Percentiles rank a stretch among this genome's conserved stretches.
Evolutionary conservation across 2,797 vertebrate genomes (phyloP).

Genomic region (Pseudochirops corinnae): DNA sequence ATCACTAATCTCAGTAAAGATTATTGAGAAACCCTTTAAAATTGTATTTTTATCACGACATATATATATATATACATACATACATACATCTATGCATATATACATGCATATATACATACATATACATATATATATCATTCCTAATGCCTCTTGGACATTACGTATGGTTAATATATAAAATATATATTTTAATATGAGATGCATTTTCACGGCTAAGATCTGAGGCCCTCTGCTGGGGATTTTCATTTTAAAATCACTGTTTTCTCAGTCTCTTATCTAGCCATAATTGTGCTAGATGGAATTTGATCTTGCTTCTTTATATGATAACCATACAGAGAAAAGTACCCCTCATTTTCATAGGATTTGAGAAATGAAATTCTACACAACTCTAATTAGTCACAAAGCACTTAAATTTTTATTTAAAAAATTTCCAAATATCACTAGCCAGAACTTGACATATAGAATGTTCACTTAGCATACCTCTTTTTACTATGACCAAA

Average conservation of each 20-base stretch:
- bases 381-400: neutral
- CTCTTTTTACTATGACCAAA: constrained; percentile 12
- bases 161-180: neutral
- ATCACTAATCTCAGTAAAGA: neutral
- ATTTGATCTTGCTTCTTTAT: constrained; percentile 39
- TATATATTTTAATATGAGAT: neutral
- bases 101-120: no score
- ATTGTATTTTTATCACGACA: neutral
- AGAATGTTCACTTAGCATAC: neutral
- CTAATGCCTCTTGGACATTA: neutral
- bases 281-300: neutral
- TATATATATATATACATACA: no score
- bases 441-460: constrained; percentile 18
- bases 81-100: no score
- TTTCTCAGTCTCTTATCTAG: constrained; percentile 11
- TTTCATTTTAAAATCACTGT: constrained; percentile 23
- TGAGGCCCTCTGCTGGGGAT: constrained; percentile 39
- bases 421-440: constrained; percentile 1
- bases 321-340: constrained; percentile 20
- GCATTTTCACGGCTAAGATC: neutral
- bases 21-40: neutral
- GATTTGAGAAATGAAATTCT: constrained; percentile 29
- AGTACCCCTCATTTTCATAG: neutral
- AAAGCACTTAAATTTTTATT: constrained; percentile 26
- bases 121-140: no score